Evolutionary conservation across 1,140 invertebrate genomes (phyloP).

Genomic region (Globodera ellingtonae): DNA sequence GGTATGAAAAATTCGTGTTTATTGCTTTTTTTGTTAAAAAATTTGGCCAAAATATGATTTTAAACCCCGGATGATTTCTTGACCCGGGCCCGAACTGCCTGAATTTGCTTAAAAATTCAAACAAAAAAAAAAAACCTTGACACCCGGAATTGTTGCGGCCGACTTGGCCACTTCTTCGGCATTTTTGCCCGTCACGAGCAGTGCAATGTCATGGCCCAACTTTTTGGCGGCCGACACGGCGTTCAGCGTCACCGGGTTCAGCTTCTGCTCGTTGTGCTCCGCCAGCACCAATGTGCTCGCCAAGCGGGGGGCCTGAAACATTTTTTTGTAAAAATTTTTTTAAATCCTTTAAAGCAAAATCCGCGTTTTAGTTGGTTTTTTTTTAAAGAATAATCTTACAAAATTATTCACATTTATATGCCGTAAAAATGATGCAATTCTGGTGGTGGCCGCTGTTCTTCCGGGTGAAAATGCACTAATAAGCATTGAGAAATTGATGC

Average conservation of each 20-base stretch:
- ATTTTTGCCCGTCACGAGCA: slow-evolving; percentile 53
- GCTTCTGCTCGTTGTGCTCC: slow-evolving; percentile 86
- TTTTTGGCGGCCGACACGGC: slow-evolving; percentile 86
- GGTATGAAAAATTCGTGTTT: no score
- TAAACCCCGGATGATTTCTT: no score
- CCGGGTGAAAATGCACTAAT: no score
- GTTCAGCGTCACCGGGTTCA: slow-evolving; percentile 85
- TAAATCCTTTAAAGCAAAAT: no score
- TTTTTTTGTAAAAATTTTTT: not conserved
- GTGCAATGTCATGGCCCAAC: slow-evolving; percentile 74
- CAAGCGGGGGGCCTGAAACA: slow-evolving; percentile 29
- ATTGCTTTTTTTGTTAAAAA: no score
- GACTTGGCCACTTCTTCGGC: slow-evolving; percentile 51
- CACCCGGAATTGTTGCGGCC: slow-evolving; percentile 16
- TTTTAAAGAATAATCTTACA: no score
- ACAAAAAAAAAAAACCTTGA: slow-evolving; percentile 7
- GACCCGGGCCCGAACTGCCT: not conserved
- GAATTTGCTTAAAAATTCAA: no score
- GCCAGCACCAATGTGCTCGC: slow-evolving; percentile 82
- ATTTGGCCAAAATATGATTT: no score
- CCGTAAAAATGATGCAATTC: not conserved
- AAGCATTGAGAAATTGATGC: no score
- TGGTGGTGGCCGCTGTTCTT: no score
- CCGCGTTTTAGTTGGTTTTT: not conserved
- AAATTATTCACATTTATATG: not conserved